phyloP scores from a whole-genome alignment of 2,888 invertebrate genomes.

The Drosophila anomelani region DNA sequence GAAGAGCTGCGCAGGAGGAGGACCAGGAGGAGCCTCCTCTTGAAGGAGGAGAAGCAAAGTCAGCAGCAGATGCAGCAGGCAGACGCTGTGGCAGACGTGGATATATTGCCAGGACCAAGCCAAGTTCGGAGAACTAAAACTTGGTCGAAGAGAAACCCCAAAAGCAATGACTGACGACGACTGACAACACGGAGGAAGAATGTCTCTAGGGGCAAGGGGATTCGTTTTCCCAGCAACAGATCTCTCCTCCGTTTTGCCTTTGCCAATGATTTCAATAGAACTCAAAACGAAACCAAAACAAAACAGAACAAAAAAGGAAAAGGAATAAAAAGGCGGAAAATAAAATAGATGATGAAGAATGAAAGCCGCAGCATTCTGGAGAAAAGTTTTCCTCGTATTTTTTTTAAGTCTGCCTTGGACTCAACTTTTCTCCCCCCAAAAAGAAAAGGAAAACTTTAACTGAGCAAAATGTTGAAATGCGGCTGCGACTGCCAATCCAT shows the following conservation, averaged over 20 bases:
- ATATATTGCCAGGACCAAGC: slow-evolving; percentile 62
- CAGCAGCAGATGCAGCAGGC: slow-evolving; percentile 50
- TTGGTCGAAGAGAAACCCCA: slow-evolving; percentile 34
- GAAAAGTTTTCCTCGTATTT: slow-evolving; percentile 24
- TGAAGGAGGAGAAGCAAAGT: slow-evolving; percentile 6
- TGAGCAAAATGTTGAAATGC: slow-evolving; percentile 43
- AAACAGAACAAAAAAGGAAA: slow-evolving; percentile 8
- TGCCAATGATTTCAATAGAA: slow-evolving; percentile 37
- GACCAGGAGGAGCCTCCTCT: neutral
- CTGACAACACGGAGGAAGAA: slow-evolving; percentile 21
- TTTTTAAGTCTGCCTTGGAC: slow-evolving; percentile 17
- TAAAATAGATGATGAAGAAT: slow-evolving; percentile 18
- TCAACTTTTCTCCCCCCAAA: slow-evolving; percentile 34
- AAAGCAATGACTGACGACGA: slow-evolving; percentile 31
- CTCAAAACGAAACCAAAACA: slow-evolving; percentile 56
- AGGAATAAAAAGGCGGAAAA: slow-evolving; percentile 12
- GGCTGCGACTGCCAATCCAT: slow-evolving; percentile 10
- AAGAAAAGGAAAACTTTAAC: slow-evolving; percentile 55
- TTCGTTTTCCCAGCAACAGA: slow-evolving; percentile 32
- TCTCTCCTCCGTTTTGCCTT: neutral
- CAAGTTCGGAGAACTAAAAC: slow-evolving; percentile 19
- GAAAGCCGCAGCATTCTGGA: slow-evolving; percentile 56
- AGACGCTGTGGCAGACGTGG: slow-evolving; percentile 77
- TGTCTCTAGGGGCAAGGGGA: neutral
- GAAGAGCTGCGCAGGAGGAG: slow-evolving; percentile 6